Conservation (phyloP, 53 echinoderm and acorn worm species). For the Arbacia lixula region DNA sequence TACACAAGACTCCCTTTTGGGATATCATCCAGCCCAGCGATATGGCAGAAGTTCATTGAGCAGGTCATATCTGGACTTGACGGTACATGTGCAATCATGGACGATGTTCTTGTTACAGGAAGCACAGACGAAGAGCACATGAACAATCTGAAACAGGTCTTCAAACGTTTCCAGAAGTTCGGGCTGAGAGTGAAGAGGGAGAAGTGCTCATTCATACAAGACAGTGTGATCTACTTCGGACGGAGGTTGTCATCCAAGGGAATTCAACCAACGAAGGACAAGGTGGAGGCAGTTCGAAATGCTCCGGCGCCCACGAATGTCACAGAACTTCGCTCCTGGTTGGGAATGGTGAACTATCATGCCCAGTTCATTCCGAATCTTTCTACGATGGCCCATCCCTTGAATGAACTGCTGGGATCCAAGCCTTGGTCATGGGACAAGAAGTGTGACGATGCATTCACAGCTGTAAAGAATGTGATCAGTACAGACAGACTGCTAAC, state of each 20-base stretch:
- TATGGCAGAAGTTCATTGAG: conserved; percentile 61
- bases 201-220: not conserved
- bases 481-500: too few relatives aligned
- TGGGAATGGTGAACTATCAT: not conserved
- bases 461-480: too few relatives aligned
- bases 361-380: too few relatives aligned
- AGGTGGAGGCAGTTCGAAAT: not conserved
- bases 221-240: not conserved
- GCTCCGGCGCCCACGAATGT: not conserved
- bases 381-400: too few relatives aligned
- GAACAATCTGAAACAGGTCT: not conserved
- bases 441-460: too few relatives aligned
- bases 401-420: too few relatives aligned
- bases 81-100: conserved; percentile 51
- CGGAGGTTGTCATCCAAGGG: not conserved
- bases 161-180: not conserved
- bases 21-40: conserved; percentile 53
- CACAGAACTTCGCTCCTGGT: not conserved
- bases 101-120: conserved; percentile 60
- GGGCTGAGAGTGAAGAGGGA: not conserved
- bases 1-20: conserved; percentile 54
- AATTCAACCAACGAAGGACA: not conserved
- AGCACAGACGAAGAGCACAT: not conserved
- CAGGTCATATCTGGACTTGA: conserved; percentile 49
- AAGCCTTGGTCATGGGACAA: too few relatives aligned